Evolutionary conservation across 1,140 invertebrate species (phyloP).

Genomic region (Oedothorax gibbosus): DNA sequence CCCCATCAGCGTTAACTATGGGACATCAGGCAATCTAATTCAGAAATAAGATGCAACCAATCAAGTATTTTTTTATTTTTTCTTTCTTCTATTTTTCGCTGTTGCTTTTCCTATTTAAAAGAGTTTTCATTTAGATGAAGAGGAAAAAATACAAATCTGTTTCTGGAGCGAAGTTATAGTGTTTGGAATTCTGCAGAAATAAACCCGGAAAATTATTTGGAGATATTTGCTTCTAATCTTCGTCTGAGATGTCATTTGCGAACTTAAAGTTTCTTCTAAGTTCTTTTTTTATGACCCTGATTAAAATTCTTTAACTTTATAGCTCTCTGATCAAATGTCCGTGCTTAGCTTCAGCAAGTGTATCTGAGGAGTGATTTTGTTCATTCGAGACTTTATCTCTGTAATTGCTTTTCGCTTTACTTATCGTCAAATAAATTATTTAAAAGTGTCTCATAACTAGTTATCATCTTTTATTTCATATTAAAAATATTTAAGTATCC

Average conservation of each 20-base stretch:
- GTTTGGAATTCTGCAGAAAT: constrained; percentile 21
- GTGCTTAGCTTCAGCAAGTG: background rate
- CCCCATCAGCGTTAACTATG: constrained; percentile 35
- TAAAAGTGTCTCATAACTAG: background rate
- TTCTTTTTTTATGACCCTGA: constrained; percentile 32
- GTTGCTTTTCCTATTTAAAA: constrained; percentile 9
- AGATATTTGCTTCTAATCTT: constrained; percentile 34
- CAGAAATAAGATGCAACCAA: constrained; percentile 53
- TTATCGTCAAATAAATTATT: no score
- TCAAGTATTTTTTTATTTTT: constrained; percentile 37
- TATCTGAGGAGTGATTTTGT: background rate
- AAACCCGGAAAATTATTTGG: constrained; percentile 39
- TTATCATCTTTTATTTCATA: background rate
- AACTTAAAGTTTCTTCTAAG: constrained; percentile 4
- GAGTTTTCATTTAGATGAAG: constrained; percentile 24
- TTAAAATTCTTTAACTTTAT: constrained; percentile 24
- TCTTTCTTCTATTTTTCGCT: constrained; percentile 13
- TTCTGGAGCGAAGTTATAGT: constrained; percentile 30
- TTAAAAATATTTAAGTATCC: background rate
- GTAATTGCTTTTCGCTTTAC: constrained; percentile 19
- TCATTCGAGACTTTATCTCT: background rate
- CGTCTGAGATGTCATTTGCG: constrained; percentile 8
- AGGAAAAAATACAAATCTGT: constrained; percentile 3
- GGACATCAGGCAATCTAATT: constrained; percentile 50
- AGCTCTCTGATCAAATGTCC: no score